phyloP scores from a whole-genome alignment of 64 coral and sea anemone species.

The Stylophora pistillata region DNA sequence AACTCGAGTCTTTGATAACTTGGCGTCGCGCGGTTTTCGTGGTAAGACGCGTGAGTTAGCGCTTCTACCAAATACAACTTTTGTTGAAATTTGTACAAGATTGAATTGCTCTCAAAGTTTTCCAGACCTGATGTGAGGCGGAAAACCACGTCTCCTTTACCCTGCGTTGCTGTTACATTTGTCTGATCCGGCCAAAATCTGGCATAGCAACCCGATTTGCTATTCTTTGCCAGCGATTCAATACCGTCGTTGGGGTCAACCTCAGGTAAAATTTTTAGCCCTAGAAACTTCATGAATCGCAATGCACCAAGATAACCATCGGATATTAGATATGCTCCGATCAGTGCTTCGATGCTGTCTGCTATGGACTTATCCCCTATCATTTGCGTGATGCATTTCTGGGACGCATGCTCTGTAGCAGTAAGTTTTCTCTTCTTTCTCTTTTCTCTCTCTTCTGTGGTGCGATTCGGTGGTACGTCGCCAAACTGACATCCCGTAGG shows the following conservation, averaged over 20 bases:
- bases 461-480: not conserved
- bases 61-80: slow-evolving; percentile 82
- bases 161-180: not conserved
- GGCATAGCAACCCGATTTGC: slow-evolving; percentile 32
- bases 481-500: slow-evolving; percentile 52
- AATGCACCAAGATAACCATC: slow-evolving; percentile 87
- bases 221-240: not conserved
- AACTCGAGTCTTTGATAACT: slow-evolving; percentile 90
- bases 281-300: slow-evolving; percentile 82
- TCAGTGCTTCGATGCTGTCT: slow-evolving; percentile 89
- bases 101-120: slow-evolving; percentile 42
- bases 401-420: slow-evolving; percentile 1
- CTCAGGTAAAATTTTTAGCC: slow-evolving; percentile 69
- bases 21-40: slow-evolving; percentile 44
- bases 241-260: not conserved
- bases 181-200: slow-evolving; percentile 3
- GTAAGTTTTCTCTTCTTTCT: not conserved
- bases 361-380: slow-evolving; percentile 93
- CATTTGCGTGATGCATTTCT: slow-evolving; percentile 43
- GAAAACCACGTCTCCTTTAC: slow-evolving; percentile 9
- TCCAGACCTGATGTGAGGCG: slow-evolving; percentile 45
- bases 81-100: slow-evolving; percentile 49
- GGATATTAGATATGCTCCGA: slow-evolving; percentile 86
- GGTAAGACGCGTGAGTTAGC: slow-evolving; percentile 83
- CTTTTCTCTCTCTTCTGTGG: not conserved